Evolutionary conservation across 2,113 vertebrate genomes (phyloP).

Genomic region (Hippoglossus stenolepis): DNA sequence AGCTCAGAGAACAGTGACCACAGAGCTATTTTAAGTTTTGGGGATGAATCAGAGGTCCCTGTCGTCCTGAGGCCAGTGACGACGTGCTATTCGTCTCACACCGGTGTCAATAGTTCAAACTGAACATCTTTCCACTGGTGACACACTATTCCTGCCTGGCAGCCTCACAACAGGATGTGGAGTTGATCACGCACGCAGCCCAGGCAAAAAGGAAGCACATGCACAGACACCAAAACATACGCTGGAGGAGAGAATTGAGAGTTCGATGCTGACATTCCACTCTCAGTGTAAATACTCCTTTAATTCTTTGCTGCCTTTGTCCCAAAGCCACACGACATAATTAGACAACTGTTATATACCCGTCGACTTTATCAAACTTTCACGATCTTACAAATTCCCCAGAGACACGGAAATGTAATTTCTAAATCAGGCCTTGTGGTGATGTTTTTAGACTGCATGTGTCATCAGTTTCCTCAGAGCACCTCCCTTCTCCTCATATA

Average conservation of each 20-base stretch:
- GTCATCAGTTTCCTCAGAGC: constrained; percentile 57
- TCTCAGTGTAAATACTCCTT: constrained; percentile 34
- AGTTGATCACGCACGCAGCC: constrained; percentile 40
- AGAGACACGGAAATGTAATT: constrained; percentile 23
- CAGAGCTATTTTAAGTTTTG: constrained; percentile 27
- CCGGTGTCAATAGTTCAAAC: constrained; percentile 59
- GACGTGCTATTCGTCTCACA: constrained; percentile 66
- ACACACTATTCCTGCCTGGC: constrained; percentile 59
- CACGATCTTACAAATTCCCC: not conserved
- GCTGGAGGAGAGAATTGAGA: not conserved
- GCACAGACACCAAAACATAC: constrained; percentile 9
- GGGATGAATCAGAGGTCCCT: constrained; percentile 50
- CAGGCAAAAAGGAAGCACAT: constrained; percentile 13
- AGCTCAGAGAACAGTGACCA: constrained; percentile 15
- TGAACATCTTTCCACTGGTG: constrained; percentile 47
- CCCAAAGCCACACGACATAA: constrained; percentile 30
- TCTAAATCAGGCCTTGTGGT: constrained; percentile 36
- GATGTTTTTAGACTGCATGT: constrained; percentile 22
- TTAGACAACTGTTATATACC: not conserved
- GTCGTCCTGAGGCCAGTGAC: constrained; percentile 45
- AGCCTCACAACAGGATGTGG: constrained; percentile 41
- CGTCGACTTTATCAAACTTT: constrained; percentile 1
- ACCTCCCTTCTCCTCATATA: constrained; percentile 23
- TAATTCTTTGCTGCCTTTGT: constrained; percentile 37
- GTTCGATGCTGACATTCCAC: not conserved